A percentile compares a stretch with the other conserved stretches of the same genome.
These are phyloP conservation scores for Rhagoletis pomonella DNA, from an alignment of 1,140 invertebrate genomes.

Conservation along the genomic window DNA sequence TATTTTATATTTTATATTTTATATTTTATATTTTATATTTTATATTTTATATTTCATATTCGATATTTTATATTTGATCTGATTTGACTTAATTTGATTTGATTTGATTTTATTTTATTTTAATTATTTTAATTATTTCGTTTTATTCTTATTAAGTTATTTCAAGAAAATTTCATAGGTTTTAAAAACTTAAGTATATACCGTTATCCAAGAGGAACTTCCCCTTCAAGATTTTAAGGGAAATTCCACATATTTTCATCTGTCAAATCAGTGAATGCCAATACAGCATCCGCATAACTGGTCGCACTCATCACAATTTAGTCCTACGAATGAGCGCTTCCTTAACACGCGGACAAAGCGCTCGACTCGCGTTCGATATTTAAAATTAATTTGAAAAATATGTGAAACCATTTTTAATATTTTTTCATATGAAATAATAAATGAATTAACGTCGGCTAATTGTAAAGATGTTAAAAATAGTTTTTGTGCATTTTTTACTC, in stretches of 20 bases:
- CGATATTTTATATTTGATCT: no score
- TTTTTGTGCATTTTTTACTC: conserved; percentile 63
- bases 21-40: no score
- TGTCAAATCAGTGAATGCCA: neutral
- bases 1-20: no score
- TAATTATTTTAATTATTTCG: no score
- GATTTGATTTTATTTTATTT: no score
- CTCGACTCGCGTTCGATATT: neutral
- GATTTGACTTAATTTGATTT: no score
- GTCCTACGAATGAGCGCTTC: conserved; percentile 31
- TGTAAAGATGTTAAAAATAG: conserved; percentile 56
- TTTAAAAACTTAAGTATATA: neutral
- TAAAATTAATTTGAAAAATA: conserved; percentile 8
- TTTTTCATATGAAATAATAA: conserved; percentile 1
- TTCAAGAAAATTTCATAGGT: no score
- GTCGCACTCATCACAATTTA: neutral
- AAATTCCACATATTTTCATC: conserved; percentile 8
- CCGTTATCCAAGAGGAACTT: neutral
- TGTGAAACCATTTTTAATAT: neutral
- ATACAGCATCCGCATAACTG: conserved; percentile 9
- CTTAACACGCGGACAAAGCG: neutral
- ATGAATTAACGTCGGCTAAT: neutral
- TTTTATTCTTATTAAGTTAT: no score
- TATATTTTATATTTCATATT: no score
- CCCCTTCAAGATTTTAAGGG: neutral